These are phyloP conservation scores for Anas capensis DNA, from an alignment of 2,797 vertebrate genomes.

Conservation along the genomic window DNA sequence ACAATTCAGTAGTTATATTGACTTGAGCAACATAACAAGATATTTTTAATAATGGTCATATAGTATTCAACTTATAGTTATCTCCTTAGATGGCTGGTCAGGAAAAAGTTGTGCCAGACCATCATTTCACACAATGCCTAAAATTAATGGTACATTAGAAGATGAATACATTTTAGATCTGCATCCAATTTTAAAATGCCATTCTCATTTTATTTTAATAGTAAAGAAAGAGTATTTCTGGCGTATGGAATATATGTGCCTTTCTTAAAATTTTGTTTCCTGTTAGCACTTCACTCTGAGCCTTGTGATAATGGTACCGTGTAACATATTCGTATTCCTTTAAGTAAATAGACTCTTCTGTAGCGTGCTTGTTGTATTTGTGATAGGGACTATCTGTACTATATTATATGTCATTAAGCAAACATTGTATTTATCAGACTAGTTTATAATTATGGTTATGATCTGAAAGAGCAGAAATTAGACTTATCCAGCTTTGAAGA, in stretches of 20 bases:
- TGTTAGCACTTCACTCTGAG: neutral
- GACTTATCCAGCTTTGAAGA: neutral
- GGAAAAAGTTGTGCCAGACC: neutral
- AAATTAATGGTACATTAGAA: neutral
- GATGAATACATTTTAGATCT: neutral
- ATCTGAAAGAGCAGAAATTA: neutral
- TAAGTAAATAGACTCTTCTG: neutral
- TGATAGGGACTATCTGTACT: neutral
- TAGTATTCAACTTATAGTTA: neutral
- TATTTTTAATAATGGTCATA: neutral
- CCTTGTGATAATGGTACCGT: neutral
- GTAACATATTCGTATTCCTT: neutral
- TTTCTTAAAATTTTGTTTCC: neutral
- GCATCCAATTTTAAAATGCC: neutral
- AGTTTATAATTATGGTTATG: neutral
- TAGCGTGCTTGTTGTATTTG: neutral
- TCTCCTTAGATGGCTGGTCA: neutral
- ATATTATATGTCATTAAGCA: neutral
- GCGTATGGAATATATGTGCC: neutral
- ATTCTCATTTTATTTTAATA: neutral
- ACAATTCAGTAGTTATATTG: neutral
- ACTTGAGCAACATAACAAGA: neutral
- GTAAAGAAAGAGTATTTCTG: neutral
- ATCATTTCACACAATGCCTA: neutral
- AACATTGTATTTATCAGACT: neutral